Evolutionary conservation across 1,140 invertebrate genomes (phyloP), one percentile per base, ranked within the genome.

Genomic region (Drosophila prosaltans): DNA sequence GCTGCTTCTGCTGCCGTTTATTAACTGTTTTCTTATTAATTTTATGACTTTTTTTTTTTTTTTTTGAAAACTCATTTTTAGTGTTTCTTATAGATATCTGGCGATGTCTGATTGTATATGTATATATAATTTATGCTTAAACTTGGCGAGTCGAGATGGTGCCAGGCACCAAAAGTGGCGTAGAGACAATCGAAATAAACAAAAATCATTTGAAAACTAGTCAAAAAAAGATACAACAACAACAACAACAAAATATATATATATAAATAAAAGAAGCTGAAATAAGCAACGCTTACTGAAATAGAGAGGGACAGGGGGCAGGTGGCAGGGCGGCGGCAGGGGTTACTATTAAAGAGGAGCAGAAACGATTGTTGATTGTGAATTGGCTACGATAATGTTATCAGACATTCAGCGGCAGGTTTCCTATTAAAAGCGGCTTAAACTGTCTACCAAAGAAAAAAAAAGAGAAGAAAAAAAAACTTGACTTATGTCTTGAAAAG

Each of bases 71-170:
- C 51, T 72, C 80, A 83, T 80, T 86, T 86, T 80, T 74, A 16
- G 16, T 16, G 84, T 86, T 81, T 86, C 83, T 69, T 76, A 73
- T 6, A 81, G 81, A 86, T 85, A 75, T 85, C 71, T 85, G 78
- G 48, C 58, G 40, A 28, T 64, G 32, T 36, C 32, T 36, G 32
- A 30, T 4, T 2, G 4, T 30, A 4, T 30, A 2, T 65, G 57
- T 54, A 65, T 63, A 73, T 80, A 80, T 86, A 86, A 86, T 86
- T 86, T 86, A 86, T 86, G 83, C 83, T 88, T 70, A 88, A 82
- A 86, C 83, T 80, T 76, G 82, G 82, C 80, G 73, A 73, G 75
- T 48, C 83, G 80, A 79, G 78, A 58, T 84, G 83, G 83, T 86
- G 73, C 83, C 83, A 74, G 83, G 83, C 83, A 86, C 83, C 83